phyloP scores from a whole-genome alignment of 2,888 invertebrate genomes.

The Apoda limacodes region DNA sequence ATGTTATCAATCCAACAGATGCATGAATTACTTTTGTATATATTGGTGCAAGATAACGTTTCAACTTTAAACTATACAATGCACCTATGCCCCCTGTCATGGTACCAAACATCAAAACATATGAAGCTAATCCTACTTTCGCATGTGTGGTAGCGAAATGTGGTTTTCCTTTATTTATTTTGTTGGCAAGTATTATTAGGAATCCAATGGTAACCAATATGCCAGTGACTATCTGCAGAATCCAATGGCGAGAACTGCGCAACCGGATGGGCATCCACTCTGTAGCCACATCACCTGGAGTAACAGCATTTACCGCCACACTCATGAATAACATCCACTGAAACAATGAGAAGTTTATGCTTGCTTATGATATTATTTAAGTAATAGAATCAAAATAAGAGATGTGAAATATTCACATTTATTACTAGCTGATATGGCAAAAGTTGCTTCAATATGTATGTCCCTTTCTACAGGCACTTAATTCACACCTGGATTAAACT shows the following conservation, averaged over 20 bases:
- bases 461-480: no score
- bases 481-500: no score
- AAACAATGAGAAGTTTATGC: conserved; percentile 22
- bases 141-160: conserved; percentile 53
- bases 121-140: conserved; percentile 53
- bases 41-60: conserved; percentile 53
- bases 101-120: conserved; percentile 48
- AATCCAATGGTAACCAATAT: conserved; percentile 42
- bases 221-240: conserved; percentile 45
- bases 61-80: conserved; percentile 53
- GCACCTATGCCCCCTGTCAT: conserved; percentile 56
- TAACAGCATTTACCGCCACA: conserved; percentile 56
- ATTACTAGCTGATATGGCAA: no score
- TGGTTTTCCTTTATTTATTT: conserved; percentile 37
- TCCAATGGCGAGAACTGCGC: conserved; percentile 61
- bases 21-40: conserved; percentile 59
- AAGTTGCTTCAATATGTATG: no score
- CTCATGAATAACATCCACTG: conserved; percentile 64
- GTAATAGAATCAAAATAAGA: conserved; percentile 3
- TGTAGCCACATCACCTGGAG: conserved; percentile 60
- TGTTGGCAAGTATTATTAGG: conserved; percentile 50
- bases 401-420: conserved; percentile 3
- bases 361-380: conserved; percentile 4
- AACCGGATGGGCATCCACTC: conserved; percentile 64
- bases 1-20: conserved; percentile 47